These are phyloP conservation scores for Minunthozetes semirufus DNA, from an alignment of 2,888 invertebrate genomes.

Conservation along the genomic window DNA sequence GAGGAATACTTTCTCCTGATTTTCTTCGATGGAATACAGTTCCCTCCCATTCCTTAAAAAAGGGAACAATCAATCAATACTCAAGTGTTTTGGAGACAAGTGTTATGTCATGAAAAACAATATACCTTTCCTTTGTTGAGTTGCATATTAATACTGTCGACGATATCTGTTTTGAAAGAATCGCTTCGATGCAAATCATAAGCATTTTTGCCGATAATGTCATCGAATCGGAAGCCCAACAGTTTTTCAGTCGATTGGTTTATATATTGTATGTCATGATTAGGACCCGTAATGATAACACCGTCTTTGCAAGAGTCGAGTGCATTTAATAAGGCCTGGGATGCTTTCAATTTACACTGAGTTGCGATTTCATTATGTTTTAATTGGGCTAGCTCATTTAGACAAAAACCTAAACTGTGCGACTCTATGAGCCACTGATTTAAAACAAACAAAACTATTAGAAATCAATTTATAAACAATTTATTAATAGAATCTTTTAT, in stretches of 20 bases:
- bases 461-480: background rate
- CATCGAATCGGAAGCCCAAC: slow-evolving; percentile 64
- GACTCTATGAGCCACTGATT: slow-evolving; percentile 54
- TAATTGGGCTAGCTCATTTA: slow-evolving; percentile 67
- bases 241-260: slow-evolving; percentile 78
- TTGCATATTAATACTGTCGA: slow-evolving; percentile 48
- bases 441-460: background rate
- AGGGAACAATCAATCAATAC: background rate
- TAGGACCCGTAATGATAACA: slow-evolving; percentile 77
- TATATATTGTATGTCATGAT: slow-evolving; percentile 76
- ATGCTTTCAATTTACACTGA: slow-evolving; percentile 67
- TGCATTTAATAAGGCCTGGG: slow-evolving; percentile 74
- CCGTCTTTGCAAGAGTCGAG: slow-evolving; percentile 76
- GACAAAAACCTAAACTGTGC: slow-evolving; percentile 53
- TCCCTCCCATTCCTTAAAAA: slow-evolving; percentile 65
- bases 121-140: slow-evolving; percentile 49
- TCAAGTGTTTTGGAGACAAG: background rate
- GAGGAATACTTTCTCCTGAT: slow-evolving; percentile 68
- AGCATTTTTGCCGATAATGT: slow-evolving; percentile 58
- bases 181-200: slow-evolving; percentile 55
- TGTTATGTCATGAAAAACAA: background rate
- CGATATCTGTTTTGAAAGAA: slow-evolving; percentile 48
- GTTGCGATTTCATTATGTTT: slow-evolving; percentile 68
- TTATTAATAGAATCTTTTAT: background rate
- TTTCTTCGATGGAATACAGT: slow-evolving; percentile 64